Percentiles rank a stretch among this genome's conserved stretches.
phyloP scores from a whole-genome alignment of 2,888 invertebrate species.

The Lasioglossum villosulum region DNA sequence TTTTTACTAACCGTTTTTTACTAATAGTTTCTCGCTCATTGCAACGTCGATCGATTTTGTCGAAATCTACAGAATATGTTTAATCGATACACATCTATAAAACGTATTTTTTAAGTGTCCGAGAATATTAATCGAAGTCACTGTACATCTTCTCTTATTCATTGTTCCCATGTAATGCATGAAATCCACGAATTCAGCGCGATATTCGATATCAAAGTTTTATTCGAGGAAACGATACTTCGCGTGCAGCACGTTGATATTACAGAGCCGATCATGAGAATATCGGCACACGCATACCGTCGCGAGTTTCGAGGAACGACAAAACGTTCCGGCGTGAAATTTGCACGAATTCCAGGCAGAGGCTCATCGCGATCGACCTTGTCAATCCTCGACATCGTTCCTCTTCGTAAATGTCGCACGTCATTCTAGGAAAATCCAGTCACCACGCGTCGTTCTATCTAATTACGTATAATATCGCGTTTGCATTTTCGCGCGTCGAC shows the following conservation, averaged over 20 bases:
- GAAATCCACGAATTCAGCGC: background rate
- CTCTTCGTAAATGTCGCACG: slow-evolving; percentile 24
- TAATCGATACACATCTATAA: too few relatives aligned
- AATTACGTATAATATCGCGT: slow-evolving; percentile 20
- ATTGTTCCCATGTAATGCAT: background rate
- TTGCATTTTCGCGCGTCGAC: background rate
- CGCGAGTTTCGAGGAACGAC: background rate
- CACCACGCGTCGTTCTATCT: slow-evolving; percentile 34
- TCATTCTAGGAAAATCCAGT: slow-evolving; percentile 66
- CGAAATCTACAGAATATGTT: too few relatives aligned
- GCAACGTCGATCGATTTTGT: too few relatives aligned
- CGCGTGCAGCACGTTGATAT: background rate
- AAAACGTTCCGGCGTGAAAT: slow-evolving; percentile 2
- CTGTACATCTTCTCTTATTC: too few relatives aligned
- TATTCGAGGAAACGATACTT: background rate
- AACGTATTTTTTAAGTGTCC: too few relatives aligned
- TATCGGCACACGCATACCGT: background rate
- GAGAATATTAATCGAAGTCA: too few relatives aligned
- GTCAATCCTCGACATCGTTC: background rate
- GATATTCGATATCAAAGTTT: background rate
- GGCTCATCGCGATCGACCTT: slow-evolving; percentile 10
- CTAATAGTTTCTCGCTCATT: too few relatives aligned
- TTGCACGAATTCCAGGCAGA: slow-evolving; percentile 12
- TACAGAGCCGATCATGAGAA: background rate
- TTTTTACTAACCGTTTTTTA: too few relatives aligned